Evolutionary conservation across 1,140 invertebrate species (phyloP), one percentile per base, ranked within the genome.

Genomic region (Solenopsis invicta): DNA sequence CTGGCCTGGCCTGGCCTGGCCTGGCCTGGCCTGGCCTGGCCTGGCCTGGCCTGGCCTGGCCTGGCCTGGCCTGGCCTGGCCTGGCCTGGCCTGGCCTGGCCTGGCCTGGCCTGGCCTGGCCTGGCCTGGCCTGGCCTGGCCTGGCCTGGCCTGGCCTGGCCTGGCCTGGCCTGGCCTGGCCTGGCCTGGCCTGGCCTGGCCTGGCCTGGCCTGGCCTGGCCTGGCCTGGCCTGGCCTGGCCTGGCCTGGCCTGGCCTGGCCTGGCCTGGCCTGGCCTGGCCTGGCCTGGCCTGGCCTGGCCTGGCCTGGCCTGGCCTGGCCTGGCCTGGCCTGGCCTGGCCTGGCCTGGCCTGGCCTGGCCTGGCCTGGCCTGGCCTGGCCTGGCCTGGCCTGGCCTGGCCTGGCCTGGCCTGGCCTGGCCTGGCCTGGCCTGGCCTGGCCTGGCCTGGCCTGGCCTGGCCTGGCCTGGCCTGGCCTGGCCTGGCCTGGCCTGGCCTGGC

Each of bases 1-100:
- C 54, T 56, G 54, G 54, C 54, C 54, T 56, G 54, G 54, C 54
- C 54, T 56, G 54, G 54, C 54, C 54, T 56, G 54, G 54, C 54
- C 54, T 56, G 54, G 54, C 54, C 54, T 56, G 54, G 54, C 54
- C 52, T 56, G 54, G 54, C 54, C 54, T 56, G 54, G 54, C 54
- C 54, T 56, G 54, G 54, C 54, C 54, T 56, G 54, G 54, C 54
- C 54, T 56, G 54, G 54, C 54, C 54, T 56, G 54, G 54, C 54
- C 54, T 56, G 54, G 54, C 54, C 54, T 56, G 54, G 54, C 54
- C 54, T 56, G 54, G 54, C 54, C 54, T 56, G 54, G 54, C 54
- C 54, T 56, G 54, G 54, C 54, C 54, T 56, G 54, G 54, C 54
- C 54, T 56, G 54, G 54, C 54, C 54, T 56, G 54, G 54, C 54